Percentiles rank a stretch among this genome's conserved stretches.
phyloP scores from a whole-genome alignment of 2,888 invertebrate genomes.

The Fabriciana adippe region DNA sequence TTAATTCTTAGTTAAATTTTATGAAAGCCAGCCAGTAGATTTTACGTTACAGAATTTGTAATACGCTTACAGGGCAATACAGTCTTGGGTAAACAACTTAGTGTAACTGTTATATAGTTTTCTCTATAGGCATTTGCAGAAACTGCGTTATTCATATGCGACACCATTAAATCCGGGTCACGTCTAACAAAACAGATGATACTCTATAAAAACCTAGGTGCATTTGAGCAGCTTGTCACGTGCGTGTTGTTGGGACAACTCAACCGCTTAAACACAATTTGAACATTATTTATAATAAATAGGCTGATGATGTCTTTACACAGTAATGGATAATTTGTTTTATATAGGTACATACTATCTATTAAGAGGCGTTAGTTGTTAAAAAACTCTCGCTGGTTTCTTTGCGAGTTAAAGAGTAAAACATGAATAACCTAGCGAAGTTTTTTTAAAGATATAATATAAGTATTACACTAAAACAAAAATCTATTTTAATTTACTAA shows the following conservation, averaged over 20 bases:
- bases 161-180: conserved; percentile 31
- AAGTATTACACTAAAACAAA: too few relatives aligned
- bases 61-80: conserved; percentile 37
- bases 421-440: too few relatives aligned
- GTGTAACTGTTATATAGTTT: conserved; percentile 1
- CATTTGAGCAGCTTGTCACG: conserved; percentile 19
- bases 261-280: neutral
- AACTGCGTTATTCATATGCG: conserved; percentile 29
- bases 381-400: too few relatives aligned
- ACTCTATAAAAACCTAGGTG: conserved; percentile 19
- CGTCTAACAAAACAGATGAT: conserved; percentile 25
- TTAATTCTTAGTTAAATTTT: conserved; percentile 34
- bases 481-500: too few relatives aligned
- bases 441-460: too few relatives aligned
- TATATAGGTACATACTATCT: too few relatives aligned
- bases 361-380: too few relatives aligned
- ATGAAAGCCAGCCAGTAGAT: conserved; percentile 41
- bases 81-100: conserved; percentile 29
- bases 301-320: too few relatives aligned
- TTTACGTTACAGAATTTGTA: conserved; percentile 40
- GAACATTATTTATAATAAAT: too few relatives aligned
- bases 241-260: neutral
- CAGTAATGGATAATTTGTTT: too few relatives aligned
- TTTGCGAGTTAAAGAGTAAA: too few relatives aligned
- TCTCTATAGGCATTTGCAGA: conserved; percentile 5